Base-by-base conservation (phyloP, 2,113 vertebrate genomes). In the Takifugu bimaculatus region DNA sequence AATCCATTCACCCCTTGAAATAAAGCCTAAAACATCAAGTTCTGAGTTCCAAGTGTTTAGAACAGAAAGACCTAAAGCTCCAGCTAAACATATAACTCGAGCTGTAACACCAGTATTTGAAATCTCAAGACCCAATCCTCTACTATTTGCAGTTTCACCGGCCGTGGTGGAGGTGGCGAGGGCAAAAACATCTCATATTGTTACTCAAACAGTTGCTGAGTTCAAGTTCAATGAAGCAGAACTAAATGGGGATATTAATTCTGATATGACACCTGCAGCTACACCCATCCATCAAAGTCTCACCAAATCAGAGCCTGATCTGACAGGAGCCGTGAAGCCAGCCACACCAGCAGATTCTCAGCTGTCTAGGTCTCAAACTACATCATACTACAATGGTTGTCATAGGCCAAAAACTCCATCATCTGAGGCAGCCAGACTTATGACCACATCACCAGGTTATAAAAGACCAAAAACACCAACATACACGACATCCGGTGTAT, bases 61-160 rank as follows among this genome's bases (percentile, higher is more conserved):
- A 44, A 44, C 59, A 42, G 86, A 82, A 32, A 78, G 87, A 5
- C 70, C 88, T 9, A 90, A 69, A 63, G 90, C 90, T 28, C 89
- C 91, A 1, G 83, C 81, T 10, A 75, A 77, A 65, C 71, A 82
- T 42, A 28, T 64, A 14, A 60, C 54, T 45, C 80, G 85, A 15
- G 67, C 82, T 39, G 53, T 68, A 57, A 87, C 85, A 5, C 83
- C 88, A 7, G 70, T 86, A 13, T 85, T 88, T 81, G 89, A 91
- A 81, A 72, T 91, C 64, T 91, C 91, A 64, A 88, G 70, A 80
- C 57, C 89, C 27, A 90, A 91, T 69, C 89, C 89, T 67, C 86
- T 89, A 13, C 70, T 90, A 77, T 91, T 90, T 84, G 85, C 88
- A 3, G 88, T 90, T 13, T 85, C 87, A 10, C 81, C 87, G n/a